Evolutionary conservation across 2,797 vertebrate species (phyloP).

Genomic region (Peromyscus eremicus): DNA sequence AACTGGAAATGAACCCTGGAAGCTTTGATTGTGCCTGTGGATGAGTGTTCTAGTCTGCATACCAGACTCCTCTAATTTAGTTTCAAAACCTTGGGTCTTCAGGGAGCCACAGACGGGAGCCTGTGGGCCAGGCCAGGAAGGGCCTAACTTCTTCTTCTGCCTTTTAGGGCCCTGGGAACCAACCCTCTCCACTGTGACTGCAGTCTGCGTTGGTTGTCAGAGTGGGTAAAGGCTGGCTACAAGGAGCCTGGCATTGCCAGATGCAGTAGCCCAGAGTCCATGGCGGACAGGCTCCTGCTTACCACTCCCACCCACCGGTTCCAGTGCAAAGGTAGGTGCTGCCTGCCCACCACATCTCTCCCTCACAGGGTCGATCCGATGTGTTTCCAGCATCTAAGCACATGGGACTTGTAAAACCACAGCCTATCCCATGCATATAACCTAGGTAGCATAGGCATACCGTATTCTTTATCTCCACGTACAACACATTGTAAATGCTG

Average conservation of each 20-base stretch:
- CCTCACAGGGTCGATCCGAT: background rate
- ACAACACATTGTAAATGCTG: background rate
- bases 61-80: background rate
- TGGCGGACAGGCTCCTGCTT: conserved; percentile 97
- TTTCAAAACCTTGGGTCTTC: background rate
- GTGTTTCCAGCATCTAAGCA: background rate
- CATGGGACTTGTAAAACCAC: background rate
- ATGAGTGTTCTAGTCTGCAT: background rate
- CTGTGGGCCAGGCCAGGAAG: background rate
- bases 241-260: conserved; percentile 99
- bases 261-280: conserved; percentile 95
- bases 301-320: conserved; percentile 97
- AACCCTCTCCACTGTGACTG: conserved; percentile 99
- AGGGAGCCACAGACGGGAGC: background rate
- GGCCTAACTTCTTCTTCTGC: conserved; percentile 31
- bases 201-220: conserved; percentile 97
- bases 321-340: conserved; percentile 95
- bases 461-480: background rate
- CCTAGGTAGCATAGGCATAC: background rate
- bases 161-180: conserved; percentile 95
- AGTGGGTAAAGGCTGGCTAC: conserved; percentile 99
- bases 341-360: background rate
- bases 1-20: background rate
- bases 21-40: background rate
- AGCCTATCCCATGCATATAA: background rate